phyloP scores from a whole-genome alignment of 2,113 vertebrate species.

The Tylochromis polylepis region DNA sequence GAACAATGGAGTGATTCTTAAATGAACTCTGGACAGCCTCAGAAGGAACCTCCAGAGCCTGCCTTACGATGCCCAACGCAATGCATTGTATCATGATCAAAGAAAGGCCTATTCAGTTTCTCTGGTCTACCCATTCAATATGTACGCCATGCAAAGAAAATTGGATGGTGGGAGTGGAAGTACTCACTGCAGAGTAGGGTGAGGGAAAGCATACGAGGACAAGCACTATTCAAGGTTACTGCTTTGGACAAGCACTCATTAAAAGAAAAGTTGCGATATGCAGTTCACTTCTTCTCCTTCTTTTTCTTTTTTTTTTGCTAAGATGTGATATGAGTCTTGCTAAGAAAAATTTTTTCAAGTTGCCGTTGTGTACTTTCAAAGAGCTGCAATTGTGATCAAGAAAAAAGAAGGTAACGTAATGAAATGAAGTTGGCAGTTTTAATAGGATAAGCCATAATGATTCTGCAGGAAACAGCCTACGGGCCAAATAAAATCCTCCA shows the following conservation, averaged over 20 bases:
- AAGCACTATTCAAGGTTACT: constrained; percentile 34
- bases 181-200: background rate
- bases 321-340: background rate
- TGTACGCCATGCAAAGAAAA: constrained; percentile 17
- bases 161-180: constrained; percentile 22
- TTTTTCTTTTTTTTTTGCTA: accelerated
- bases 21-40: background rate
- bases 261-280: constrained; percentile 12
- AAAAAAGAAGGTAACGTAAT: background rate
- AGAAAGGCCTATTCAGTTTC: constrained; percentile 36
- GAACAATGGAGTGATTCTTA: background rate
- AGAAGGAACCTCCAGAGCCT: constrained; percentile 3
- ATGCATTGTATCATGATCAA: constrained; percentile 41
- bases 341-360: constrained; percentile 8
- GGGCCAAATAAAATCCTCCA: background rate
- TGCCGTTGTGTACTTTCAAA: constrained; percentile 9
- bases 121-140: constrained; percentile 33
- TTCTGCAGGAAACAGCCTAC: background rate
- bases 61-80: background rate
- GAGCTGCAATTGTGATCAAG: background rate
- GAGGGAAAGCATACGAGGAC: background rate
- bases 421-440: background rate
- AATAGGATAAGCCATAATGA: background rate
- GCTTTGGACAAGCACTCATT: background rate
- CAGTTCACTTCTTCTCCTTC: background rate